Conservation (phyloP, 35 echinoderm and acorn worm species). For the Anneissia japonica region DNA sequence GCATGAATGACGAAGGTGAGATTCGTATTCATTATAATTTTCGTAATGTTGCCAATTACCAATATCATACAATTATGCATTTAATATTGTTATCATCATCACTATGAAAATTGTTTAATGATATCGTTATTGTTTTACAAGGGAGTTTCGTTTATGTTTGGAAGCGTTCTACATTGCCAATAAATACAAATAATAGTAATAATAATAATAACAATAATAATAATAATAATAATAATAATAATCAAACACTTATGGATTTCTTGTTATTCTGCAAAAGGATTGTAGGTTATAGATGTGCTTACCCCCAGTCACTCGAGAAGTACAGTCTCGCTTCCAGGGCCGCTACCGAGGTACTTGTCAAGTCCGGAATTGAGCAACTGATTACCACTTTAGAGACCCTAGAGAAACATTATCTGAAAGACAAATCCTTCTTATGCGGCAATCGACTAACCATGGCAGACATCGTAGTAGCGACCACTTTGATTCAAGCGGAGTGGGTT, state of each 20-base stretch:
- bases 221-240: background rate
- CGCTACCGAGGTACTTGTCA: conserved; percentile 41
- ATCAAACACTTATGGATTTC: background rate
- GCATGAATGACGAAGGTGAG: no score
- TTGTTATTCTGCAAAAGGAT: conserved; percentile 5
- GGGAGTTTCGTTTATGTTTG: background rate
- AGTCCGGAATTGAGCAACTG: conserved; percentile 38
- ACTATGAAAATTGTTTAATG: background rate
- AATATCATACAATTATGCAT: no score
- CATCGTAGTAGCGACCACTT: conserved; percentile 25
- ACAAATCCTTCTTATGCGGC: conserved; percentile 16
- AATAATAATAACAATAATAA: background rate
- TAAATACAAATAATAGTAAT: background rate
- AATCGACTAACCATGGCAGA: conserved; percentile 33
- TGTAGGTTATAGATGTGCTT: conserved; percentile 35
- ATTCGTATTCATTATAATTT: no score
- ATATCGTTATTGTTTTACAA: background rate
- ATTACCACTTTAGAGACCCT: conserved; percentile 20
- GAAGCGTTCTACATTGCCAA: background rate
- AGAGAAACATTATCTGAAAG: conserved; percentile 23
- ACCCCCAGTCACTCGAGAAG: conserved; percentile 40
- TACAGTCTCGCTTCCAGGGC: conserved; percentile 27
- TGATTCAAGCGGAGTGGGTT: conserved; percentile 46
- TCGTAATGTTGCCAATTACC: no score
- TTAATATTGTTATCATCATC: no score